phyloP scores from a whole-genome alignment of 1,140 invertebrate genomes.

The Helicoverpa armigera region DNA sequence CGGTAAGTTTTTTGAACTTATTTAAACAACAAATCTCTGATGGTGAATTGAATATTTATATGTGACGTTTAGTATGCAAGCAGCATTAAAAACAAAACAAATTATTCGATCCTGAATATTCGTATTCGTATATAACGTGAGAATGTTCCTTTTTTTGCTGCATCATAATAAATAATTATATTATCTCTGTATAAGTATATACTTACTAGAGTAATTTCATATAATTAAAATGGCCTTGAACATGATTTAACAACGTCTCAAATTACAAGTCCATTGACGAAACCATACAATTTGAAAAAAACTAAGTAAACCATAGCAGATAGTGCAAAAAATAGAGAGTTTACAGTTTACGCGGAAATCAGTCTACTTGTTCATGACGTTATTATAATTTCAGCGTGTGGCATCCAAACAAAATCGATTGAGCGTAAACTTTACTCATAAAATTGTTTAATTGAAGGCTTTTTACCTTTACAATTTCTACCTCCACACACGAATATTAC shows the following conservation, averaged over 20 bases:
- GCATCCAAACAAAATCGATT: constrained; percentile 45
- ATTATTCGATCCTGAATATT: constrained; percentile 17
- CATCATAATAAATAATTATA: constrained; percentile 28
- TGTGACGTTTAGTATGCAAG: constrained; percentile 6
- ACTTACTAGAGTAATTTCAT: constrained; percentile 14
- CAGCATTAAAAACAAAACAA: constrained; percentile 2
- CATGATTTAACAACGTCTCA: constrained; percentile 16
- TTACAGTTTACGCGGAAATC: constrained; percentile 33
- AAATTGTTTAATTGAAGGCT: constrained; percentile 39
- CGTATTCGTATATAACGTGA: background rate
- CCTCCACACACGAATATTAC: background rate
- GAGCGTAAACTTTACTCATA: constrained; percentile 36
- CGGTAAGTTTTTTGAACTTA: constrained; percentile 39
- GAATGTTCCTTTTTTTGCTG: constrained; percentile 24
- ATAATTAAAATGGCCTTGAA: constrained; percentile 32
- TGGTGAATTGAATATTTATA: background rate
- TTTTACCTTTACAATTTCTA: constrained; percentile 24
- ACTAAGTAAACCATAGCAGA: constrained; percentile 15
- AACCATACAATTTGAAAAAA: constrained; percentile 18
- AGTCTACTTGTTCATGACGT: constrained; percentile 29
- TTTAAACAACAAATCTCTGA: constrained; percentile 10
- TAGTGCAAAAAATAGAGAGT: constrained; percentile 30
- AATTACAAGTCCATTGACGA: background rate
- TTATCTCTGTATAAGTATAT: background rate
- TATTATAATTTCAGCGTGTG: constrained; percentile 41